A percentile compares a stretch with the other conserved stretches of the same genome.
phyloP scores from a whole-genome alignment of 2,797 vertebrate species.

The Smutsia gigantea region DNA sequence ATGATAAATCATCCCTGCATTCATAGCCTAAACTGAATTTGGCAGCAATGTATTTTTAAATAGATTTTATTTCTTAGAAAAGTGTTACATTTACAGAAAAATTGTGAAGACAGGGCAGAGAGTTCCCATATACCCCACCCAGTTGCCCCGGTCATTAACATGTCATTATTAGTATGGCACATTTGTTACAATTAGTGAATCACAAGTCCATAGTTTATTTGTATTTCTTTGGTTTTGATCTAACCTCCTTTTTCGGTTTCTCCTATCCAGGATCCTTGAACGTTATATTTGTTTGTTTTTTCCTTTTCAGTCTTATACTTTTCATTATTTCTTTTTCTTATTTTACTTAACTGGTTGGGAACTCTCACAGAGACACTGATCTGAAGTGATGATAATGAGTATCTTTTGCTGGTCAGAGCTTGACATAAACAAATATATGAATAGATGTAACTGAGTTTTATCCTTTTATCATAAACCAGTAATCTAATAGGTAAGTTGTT shows the following conservation, averaged over 20 bases:
- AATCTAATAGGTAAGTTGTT: neutral
- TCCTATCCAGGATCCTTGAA: neutral
- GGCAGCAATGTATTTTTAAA: neutral
- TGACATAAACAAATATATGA: too few relatives aligned
- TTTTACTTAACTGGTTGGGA: neutral
- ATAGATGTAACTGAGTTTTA: neutral
- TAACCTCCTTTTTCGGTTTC: neutral
- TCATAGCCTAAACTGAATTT: neutral
- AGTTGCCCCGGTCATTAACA: neutral
- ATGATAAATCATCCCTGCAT: neutral
- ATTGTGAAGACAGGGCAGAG: neutral
- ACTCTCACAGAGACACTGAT: neutral
- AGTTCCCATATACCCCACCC: neutral
- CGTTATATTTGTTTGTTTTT: neutral
- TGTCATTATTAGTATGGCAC: neutral
- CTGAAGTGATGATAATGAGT: neutral
- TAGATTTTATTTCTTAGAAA: neutral
- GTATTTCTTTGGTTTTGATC: neutral
- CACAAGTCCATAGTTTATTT: neutral
- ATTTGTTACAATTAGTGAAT: neutral
- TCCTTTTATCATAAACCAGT: neutral
- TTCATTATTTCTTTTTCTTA: neutral
- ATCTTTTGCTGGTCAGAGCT: neutral
- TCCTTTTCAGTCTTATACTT: neutral
- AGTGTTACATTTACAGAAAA: neutral